Conservation (phyloP, 1,140 invertebrate species). For the Drosophila paulistorum region DNA sequence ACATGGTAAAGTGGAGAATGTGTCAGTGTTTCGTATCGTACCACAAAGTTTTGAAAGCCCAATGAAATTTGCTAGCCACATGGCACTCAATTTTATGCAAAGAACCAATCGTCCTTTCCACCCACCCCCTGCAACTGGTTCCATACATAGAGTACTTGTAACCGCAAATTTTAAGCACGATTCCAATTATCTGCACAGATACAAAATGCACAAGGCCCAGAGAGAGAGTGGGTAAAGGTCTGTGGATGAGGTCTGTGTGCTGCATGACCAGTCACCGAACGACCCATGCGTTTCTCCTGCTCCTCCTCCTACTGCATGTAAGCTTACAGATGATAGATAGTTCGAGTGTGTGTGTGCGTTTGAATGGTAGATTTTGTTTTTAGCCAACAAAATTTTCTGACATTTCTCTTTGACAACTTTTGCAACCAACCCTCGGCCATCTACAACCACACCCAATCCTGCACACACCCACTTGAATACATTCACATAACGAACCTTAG, state of each 20-base stretch:
- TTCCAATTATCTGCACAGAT: constrained; percentile 77
- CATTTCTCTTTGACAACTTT: constrained; percentile 51
- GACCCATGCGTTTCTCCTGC: neutral
- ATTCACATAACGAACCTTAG: constrained; percentile 78
- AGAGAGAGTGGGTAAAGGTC: neutral
- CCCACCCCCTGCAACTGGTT: constrained; percentile 13
- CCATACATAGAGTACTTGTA: constrained; percentile 36
- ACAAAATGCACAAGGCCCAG: constrained; percentile 60
- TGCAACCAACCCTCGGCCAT: constrained; percentile 7
- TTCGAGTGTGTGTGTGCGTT: neutral
- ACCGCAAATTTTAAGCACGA: constrained; percentile 79
- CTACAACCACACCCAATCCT: constrained; percentile 3
- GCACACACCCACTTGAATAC: constrained; percentile 7
- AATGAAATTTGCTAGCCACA: constrained; percentile 72
- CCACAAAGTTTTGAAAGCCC: constrained; percentile 79
- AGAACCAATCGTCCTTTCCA: constrained; percentile 38
- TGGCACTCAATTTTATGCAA: constrained; percentile 71
- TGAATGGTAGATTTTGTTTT: neutral
- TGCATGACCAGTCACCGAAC: constrained; percentile 34
- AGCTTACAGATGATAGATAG: constrained; percentile 25
- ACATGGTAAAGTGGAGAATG: neutral
- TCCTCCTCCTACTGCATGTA: neutral
- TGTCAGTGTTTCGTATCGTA: neutral
- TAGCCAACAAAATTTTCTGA: constrained; percentile 34
- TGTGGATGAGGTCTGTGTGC: constrained; percentile 27